Evolutionary conservation across 2,797 vertebrate species (phyloP), one percentile per base, ranked within the genome.

Genomic region (Dryobates pubescens): DNA sequence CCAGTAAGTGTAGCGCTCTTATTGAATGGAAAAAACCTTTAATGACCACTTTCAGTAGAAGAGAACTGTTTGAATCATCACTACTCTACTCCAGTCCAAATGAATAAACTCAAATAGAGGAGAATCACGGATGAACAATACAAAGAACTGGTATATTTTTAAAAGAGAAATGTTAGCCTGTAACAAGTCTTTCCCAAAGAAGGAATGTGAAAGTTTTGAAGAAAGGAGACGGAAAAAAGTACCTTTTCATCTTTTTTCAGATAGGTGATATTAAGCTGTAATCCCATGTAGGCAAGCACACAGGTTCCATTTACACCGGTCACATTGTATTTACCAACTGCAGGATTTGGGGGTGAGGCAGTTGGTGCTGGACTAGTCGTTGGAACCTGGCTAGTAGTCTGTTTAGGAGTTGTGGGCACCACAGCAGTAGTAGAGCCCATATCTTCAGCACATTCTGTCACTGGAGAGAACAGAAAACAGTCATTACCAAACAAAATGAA

Each of bases 211-310:
- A 82, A 19, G 53, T 38, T 84, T 69, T 75, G 49, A 87, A 78
- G 56, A 58, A 89, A 58, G 7, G 71, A 6, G 70, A 78, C 64
- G 7, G 68, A 70, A 18, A 13, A 10, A 30, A 32, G 13, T 97
- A 98, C 98, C 97, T 91, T 95, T 77, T 72, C 82, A 82, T 96
- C 96, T 65, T 67, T 97, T 67, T 29, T 96, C 15, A 1, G 61
- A 85, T 98, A 98, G 90, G 98, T 98, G 95, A 99, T 41, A 89
- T 99, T 99, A 92, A 99, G 97, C 97, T 99, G 99, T 75, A 99
- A 96, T 27, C 98, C 98, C 98, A 98, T 98, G 94, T 65, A 97
- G 95, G 98, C 98, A 97, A 98, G 98, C 79, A 98, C 94, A 97
- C 98, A 98, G 81, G 96, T 97, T 96, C 97, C 98, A 56, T 97